Base-by-base conservation (phyloP, 2,888 invertebrate genomes). In the Drosophila nr. perissopoda region DNA sequence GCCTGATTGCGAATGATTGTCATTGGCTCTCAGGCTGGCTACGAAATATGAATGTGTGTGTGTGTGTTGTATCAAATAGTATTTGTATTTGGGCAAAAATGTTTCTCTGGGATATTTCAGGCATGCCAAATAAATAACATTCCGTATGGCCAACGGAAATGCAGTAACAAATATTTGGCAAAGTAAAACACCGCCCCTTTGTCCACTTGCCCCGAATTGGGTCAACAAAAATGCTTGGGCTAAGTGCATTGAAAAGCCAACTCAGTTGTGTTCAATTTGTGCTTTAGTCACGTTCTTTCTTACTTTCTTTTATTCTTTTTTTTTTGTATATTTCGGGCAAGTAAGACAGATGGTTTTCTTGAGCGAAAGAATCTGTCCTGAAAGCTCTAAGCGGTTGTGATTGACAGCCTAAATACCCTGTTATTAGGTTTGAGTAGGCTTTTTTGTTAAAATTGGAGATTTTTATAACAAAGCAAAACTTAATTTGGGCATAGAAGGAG, bases 1-100 rank as follows among this genome's bases (percentile, higher is more conserved):
- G 78, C 69, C 59, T 81, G 81, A 81, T 81, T 81, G 81, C 81
- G 68, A 81, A 76, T 81, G 71, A 78, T 81, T 78, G 73, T 76
- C 81, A 69, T 72, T 79, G 81, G 67, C 66, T 34, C 38, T 45
- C 38, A 49, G 45, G 49, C 56, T 59, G 61, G 65, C 60, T 21
- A 57, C 52, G 61, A 33, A 66, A 25, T 45, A 45, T 45, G 4
- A 25, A 25, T 21, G 21, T 34, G 8, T 25, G 45, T 21, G 40
- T 40, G 7, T 40, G 4, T 27, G 48, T 59, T 59, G 45, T 21
- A 48, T 31, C 40, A 52, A 65, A 70, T 65, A 61, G 62, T 60
- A 54, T 69, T 73, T 36, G 33, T 60, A 54, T 42, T 42, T 45
- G 45, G 16, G 2, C 25, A 25, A 16, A 25, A 45, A 45, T 45